Base-by-base conservation (phyloP, 2,113 vertebrate species). In the Gyps fulvus region DNA sequence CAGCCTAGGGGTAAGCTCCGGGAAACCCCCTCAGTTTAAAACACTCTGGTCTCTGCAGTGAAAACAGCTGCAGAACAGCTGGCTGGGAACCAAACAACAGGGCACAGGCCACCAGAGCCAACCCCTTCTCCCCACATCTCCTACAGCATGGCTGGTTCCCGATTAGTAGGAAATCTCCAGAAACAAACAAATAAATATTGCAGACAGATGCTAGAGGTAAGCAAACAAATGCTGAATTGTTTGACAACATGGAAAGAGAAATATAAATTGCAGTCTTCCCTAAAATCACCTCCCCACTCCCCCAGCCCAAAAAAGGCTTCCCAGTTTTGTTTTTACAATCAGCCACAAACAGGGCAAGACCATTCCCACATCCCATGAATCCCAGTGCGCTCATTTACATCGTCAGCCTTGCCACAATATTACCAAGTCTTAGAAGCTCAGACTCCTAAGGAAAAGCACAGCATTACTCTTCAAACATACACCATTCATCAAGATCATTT, bases 11-110 rank as follows among this genome's bases (percentile, higher is more conserved):
- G 3, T 14, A 16, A 90, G 31, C 50, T 72, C 90, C 5, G 15
- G 73, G 63, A 85, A 63, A 9, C 3, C 8, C 20, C 23, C 57
- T 40, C 57, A 6, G 21, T 5, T 36, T 69, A 55, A 88, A 63
- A 5, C 78, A 6, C 74, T 59, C 47, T 4, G 9, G 55, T 55
- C 65, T 50, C 16, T 76, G 5, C 42, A 32, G 36, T 32, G 52
- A 19, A 22, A 83, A 91, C 83, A 93, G 91, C 93, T 96, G 95
- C 87, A 57, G 3, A 86, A 80, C 89, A 94, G 87, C 95, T 94
- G 85, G 70, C 85, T 61, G 82, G 84, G 84, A 62, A 20, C 20
- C 20, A 11, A 92, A 55, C 42, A 49, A 42, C 5, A 1, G 34
- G 82, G 61, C 70, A 42, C 22, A 27, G 74, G 32, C 82, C 82